Evolutionary conservation across 2,113 vertebrate genomes (phyloP).

Genomic region (Oriolus oriolus): DNA sequence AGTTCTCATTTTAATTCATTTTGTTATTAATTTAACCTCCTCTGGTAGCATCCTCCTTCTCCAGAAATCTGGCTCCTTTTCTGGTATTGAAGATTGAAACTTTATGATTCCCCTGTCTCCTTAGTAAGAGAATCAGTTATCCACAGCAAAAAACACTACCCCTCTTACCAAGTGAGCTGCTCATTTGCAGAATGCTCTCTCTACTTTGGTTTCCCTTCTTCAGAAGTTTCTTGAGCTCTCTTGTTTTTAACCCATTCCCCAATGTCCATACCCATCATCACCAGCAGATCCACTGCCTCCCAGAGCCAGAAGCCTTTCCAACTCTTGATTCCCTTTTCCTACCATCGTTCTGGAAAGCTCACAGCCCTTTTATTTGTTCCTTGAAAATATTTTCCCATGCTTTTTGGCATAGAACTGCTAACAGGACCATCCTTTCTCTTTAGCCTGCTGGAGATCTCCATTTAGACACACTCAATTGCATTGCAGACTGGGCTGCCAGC

Average conservation of each 20-base stretch:
- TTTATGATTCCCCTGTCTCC: background rate
- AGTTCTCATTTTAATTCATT: background rate
- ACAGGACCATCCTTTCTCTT: background rate
- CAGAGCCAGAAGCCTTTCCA: background rate
- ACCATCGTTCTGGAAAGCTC: background rate
- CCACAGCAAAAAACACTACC: background rate
- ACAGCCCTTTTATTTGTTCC: background rate
- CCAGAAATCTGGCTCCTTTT: background rate
- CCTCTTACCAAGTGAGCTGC: background rate
- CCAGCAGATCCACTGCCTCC: background rate
- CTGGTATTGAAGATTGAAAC: background rate
- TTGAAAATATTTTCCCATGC: background rate
- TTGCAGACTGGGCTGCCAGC: background rate
- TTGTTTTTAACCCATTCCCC: background rate
- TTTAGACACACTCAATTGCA: background rate
- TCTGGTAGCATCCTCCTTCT: background rate
- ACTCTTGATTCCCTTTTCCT: background rate
- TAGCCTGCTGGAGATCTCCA: background rate
- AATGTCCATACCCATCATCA: accelerated
- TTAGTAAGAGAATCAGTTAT: background rate
- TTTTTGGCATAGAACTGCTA: background rate
- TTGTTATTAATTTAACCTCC: background rate
- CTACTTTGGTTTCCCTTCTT: background rate
- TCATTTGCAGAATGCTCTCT: background rate
- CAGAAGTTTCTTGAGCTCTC: background rate